A percentile compares a stretch with the other conserved stretches of the same genome.
phyloP scores from a whole-genome alignment of 1,140 invertebrate genomes.

The Leptinotarsa defecta region DNA sequence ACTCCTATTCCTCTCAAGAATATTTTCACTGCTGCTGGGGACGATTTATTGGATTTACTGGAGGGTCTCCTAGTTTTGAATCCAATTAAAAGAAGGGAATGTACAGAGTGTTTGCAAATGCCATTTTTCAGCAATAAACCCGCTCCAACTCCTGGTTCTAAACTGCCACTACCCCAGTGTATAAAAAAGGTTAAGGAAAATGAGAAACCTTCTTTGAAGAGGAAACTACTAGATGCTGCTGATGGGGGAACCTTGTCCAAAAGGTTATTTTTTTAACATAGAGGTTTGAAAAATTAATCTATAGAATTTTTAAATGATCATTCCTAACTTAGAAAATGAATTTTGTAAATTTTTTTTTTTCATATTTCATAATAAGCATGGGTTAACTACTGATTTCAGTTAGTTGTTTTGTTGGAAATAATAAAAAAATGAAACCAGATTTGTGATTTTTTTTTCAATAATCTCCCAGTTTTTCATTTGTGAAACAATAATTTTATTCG shows the following conservation, averaged over 20 bases:
- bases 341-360: no score
- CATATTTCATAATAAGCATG: no score
- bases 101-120: constrained; percentile 81
- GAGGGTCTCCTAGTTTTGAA: constrained; percentile 80
- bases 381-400: no score
- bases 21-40: constrained; percentile 93
- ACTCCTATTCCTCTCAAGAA: constrained; percentile 82
- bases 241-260: constrained; percentile 72
- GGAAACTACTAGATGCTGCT: constrained; percentile 72
- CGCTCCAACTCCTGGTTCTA: constrained; percentile 78
- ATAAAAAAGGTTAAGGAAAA: constrained; percentile 63
- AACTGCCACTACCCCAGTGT: constrained; percentile 77
- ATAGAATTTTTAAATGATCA: no score
- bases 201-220: constrained; percentile 73
- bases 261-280: constrained; percentile 58
- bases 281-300: no score
- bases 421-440: no score
- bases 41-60: constrained; percentile 90
- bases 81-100: constrained; percentile 82
- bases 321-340: no score
- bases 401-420: no score
- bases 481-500: no score
- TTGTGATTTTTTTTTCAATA: no score
- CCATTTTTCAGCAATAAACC: constrained; percentile 88
- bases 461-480: no score